Base-by-base conservation (phyloP, 1,140 invertebrate genomes). In the Brachionus calyciflorus region DNA sequence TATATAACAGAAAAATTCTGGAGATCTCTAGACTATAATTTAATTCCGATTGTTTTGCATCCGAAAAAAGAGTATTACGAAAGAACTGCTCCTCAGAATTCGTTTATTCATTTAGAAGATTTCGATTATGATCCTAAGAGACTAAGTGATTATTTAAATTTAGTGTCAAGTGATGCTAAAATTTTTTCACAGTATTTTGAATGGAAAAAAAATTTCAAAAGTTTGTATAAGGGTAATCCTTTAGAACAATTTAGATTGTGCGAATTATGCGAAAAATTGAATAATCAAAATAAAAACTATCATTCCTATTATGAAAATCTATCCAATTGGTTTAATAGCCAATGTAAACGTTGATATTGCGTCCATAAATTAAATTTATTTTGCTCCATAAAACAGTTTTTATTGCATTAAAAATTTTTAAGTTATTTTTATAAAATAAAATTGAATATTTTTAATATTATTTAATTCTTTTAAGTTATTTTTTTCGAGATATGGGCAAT, bases 71-170 rank as follows among this genome's bases (percentile, higher is more conserved):
- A 82, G 21, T 84, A 86, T 77, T 83, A 84, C 70, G 76, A 79
- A 30, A 77, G 80, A 40, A 30, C 80, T 6, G 81, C 81, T 1
- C 82, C 82, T 10, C 83, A 91, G 79, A 89, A 93, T 79, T 94
- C 93, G 0, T 92, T 88, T 82, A 93, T 98, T 30, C 94, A 98
- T 85, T 91, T 97, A 1, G 93, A 96, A 80, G 93, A 98, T 83
- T 98, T 96, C 82, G 89, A 55, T n/a, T 41, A 44, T 33, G 51
- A 75, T 40, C 12, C 28, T 3, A 17, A 24, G 24, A 44, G 24
- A 10, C 26, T 75, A 2, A 49, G 48, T 10, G 9, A 40, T 28
- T 75, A 75, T 57, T 28, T 75, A 24, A 28, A 30, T 14, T 10
- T 37, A n/a, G 17, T 75, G 4, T 19, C 48, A 6, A 14, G 17